Percentiles rank a stretch among this genome's conserved stretches.
These are phyloP conservation scores for Pycnomerus fuliginosus DNA, from an alignment of 2,888 invertebrate species.

Conservation along the genomic window DNA sequence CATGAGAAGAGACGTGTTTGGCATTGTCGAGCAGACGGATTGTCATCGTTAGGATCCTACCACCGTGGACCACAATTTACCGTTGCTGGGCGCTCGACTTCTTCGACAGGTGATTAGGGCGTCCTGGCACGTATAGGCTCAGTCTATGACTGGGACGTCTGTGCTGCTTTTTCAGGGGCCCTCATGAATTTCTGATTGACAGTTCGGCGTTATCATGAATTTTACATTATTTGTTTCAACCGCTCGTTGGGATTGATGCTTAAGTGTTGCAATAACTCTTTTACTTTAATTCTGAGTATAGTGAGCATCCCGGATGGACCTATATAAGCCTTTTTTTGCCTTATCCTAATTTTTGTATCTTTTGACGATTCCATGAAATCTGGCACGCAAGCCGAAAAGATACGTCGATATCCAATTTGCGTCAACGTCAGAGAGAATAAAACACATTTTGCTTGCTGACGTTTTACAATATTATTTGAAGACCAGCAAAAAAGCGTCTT, in stretches of 20 bases:
- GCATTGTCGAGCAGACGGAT: slow-evolving; percentile 17
- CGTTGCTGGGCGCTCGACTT: slow-evolving; percentile 22
- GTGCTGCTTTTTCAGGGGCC: slow-evolving; percentile 8
- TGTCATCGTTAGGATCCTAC: slow-evolving; percentile 7
- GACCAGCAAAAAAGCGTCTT: too few species aligned
- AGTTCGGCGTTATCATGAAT: slow-evolving; percentile 14
- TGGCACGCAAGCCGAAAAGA: too few species aligned
- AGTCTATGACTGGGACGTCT: slow-evolving; percentile 17
- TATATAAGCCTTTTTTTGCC: too few species aligned
- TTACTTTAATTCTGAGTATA: too few species aligned
- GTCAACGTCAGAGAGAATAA: too few species aligned
- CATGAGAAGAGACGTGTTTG: slow-evolving; percentile 12
- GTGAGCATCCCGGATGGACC: too few species aligned
- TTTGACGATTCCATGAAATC: too few species aligned
- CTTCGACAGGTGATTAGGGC: slow-evolving; percentile 20
- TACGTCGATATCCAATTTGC: too few species aligned
- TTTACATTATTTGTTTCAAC: slow-evolving; percentile 11
- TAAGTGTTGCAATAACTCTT: slow-evolving; percentile 6
- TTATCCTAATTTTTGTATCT: too few species aligned
- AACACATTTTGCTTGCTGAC: too few species aligned
- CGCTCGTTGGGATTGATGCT: slow-evolving; percentile 7
- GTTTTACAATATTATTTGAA: too few species aligned
- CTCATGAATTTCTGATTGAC: slow-evolving; percentile 21
- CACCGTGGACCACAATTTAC: slow-evolving; percentile 16
- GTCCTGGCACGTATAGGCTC: slow-evolving; percentile 15